Percentiles rank a stretch among this genome's conserved stretches.
These are phyloP conservation scores for Syngnathus scovelli DNA, from an alignment of 2,113 vertebrate species.

Conservation along the genomic window DNA sequence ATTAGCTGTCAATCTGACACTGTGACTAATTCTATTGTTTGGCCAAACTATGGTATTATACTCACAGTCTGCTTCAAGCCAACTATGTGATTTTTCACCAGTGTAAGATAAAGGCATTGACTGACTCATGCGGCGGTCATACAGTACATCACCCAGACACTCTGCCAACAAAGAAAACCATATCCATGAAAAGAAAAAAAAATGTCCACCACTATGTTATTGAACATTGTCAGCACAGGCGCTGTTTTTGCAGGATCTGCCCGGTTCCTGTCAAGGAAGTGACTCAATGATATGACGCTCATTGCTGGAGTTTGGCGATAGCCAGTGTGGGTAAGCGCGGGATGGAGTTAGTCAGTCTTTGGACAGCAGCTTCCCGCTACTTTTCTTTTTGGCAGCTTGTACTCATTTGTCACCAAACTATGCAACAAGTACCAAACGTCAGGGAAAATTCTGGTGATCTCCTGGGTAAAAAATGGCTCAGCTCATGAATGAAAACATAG, in stretches of 20 bases:
- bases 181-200: constrained; percentile 7
- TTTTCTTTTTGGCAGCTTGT: constrained; percentile 20
- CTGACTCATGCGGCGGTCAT: neutral
- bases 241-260: constrained; percentile 59
- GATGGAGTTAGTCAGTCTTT: constrained; percentile 41
- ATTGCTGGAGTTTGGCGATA: constrained; percentile 60
- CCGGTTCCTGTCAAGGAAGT: constrained; percentile 71
- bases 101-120: neutral
- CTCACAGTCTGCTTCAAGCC: neutral
- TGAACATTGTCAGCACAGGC: constrained; percentile 50
- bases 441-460: constrained; percentile 16
- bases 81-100: neutral
- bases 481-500: constrained; percentile 6
- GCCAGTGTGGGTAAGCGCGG: constrained; percentile 27
- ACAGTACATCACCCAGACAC: neutral
- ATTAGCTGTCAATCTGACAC: neutral
- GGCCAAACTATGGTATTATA: neutral
- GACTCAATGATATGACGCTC: constrained; percentile 62
- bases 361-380: constrained; percentile 17
- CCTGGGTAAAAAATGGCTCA: neutral
- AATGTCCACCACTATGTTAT: constrained; percentile 35
- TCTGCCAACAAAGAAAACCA: constrained; percentile 5
- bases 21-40: neutral
- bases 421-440: constrained; percentile 7
- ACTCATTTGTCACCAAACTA: constrained; percentile 22